Percentiles rank a stretch among this genome's conserved stretches.
phyloP scores from a whole-genome alignment of 2,888 invertebrate species.

The Itoplectis maculator region DNA sequence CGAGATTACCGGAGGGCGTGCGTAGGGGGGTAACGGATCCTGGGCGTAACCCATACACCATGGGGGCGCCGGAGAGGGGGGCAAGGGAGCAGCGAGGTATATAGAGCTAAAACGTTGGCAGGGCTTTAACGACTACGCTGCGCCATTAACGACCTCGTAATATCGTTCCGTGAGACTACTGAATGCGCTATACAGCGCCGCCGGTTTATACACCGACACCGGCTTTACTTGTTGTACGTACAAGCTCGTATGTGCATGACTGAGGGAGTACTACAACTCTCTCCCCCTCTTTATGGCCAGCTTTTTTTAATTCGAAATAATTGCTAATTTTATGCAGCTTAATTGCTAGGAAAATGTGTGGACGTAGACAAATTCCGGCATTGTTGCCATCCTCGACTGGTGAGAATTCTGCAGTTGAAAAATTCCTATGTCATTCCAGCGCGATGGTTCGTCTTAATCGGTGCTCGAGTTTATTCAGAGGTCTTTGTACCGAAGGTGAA shows the following conservation, averaged over 20 bases:
- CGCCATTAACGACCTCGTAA: slow-evolving; percentile 53
- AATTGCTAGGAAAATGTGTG: too few species aligned
- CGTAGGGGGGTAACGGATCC: slow-evolving; percentile 9
- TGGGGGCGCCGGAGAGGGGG: not conserved
- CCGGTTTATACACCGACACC: slow-evolving; percentile 11
- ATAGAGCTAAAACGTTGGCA: slow-evolving; percentile 24
- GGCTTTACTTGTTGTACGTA: slow-evolving; percentile 8
- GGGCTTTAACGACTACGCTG: slow-evolving; percentile 49
- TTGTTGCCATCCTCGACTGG: too few species aligned
- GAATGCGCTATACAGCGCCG: not conserved
- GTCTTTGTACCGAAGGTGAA: too few species aligned
- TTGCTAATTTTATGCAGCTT: not conserved
- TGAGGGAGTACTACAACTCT: too few species aligned
- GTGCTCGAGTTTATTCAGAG: too few species aligned
- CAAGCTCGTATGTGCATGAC: slow-evolving; percentile 14
- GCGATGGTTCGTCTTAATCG: too few species aligned
- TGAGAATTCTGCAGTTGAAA: too few species aligned
- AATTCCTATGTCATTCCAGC: too few species aligned
- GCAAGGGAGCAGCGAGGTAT: not conserved
- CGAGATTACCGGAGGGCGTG: slow-evolving; percentile 21
- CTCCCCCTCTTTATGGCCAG: not conserved
- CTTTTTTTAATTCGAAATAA: not conserved
- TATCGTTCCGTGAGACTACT: slow-evolving; percentile 50
- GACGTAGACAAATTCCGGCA: too few species aligned
- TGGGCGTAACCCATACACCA: slow-evolving; percentile 3